Evolutionary conservation across 2,113 vertebrate species (phyloP), one percentile per base, ranked within the genome.

Genomic region (Choloepus hoffmanni): DNA sequence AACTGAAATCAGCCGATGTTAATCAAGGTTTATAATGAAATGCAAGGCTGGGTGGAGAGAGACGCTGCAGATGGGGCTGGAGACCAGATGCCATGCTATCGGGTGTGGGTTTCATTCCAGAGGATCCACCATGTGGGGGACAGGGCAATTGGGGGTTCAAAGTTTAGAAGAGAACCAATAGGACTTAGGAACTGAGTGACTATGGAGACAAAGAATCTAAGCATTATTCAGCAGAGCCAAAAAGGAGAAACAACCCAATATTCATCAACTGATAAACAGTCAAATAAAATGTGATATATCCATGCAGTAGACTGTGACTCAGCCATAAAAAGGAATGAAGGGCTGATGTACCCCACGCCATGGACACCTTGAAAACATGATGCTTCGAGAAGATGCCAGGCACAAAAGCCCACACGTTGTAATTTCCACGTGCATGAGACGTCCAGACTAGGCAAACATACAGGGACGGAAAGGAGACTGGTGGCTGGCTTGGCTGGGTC

Each of bases 351-450:
- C 0, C 8, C 7, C 26, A 36, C 0, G 2, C 5, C 7, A 5
- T 2, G 0, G 40, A 26, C 21, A 72, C 19, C 18, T 16, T 28
- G 13, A 26, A 72, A 78, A 68, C 6, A 48, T 36, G 5, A 8
- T 3, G 4, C 6, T 53, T 30, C 21, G 33, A 43, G 8, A 58
- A 78, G 18, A 36, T 33, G n/a, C 21, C 24, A 13, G 24, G 30
- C 30, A 21, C 23, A 58, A 2, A 26, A 40, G 21, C 9, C 50
- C 8, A 28, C 50, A 28, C 1, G 1, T 0, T 16, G 6, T 60
- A 3, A 3, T 7, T 3, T 60, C 28, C 28, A 33, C 21, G 21
- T 28, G 4, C 0, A 14, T 11, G 15, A 5, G 2, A 43, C 12
- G 16, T 60, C 3, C 33, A 24, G 18, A 40, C 9, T 0, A 9